These are phyloP conservation scores for Eupsilia transversa DNA, from an alignment of 2,888 invertebrate genomes.

Conservation along the genomic window DNA sequence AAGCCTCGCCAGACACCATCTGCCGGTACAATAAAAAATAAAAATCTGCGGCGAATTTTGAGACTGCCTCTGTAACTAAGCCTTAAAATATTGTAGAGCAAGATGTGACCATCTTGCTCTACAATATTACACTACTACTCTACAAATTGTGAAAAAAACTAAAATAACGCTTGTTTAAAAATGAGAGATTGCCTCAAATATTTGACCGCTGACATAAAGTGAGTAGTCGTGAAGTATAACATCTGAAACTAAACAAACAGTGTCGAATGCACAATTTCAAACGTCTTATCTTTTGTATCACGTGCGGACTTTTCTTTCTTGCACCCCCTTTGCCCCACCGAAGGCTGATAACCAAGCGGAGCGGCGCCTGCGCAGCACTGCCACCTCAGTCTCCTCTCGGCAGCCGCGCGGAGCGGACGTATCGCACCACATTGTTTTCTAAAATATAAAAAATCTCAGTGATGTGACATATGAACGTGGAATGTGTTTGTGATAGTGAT, in stretches of 20 bases:
- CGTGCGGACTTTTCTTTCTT: constrained; percentile 86
- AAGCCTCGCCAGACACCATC: constrained; percentile 60
- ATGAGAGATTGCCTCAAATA: constrained; percentile 8
- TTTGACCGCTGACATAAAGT: constrained; percentile 29
- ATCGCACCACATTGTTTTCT: constrained; percentile 59
- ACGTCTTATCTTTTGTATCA: constrained; percentile 82
- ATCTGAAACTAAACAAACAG: constrained; percentile 50
- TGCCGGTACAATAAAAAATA: constrained; percentile 57
- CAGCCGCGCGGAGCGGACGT: constrained; percentile 77
- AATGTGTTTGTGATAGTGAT: constrained; percentile 70
- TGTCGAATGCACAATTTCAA: constrained; percentile 73
- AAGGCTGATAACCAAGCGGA: constrained; percentile 87
- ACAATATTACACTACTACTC: no score
- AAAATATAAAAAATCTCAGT: constrained; percentile 69
- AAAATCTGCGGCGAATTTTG: constrained; percentile 44
- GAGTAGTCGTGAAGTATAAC: constrained; percentile 24
- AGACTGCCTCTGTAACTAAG: constrained; percentile 29
- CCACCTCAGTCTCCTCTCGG: constrained; percentile 83
- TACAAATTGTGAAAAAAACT: background rate
- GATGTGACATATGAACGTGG: constrained; percentile 74
- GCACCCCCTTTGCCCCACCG: constrained; percentile 81
- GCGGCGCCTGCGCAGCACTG: constrained; percentile 85
- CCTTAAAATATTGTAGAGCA: constrained; percentile 18
- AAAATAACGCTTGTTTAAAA: constrained; percentile 8
- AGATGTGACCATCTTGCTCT: no score